phyloP scores from a whole-genome alignment of 2,888 invertebrate species.

The Salticus scenicus region DNA sequence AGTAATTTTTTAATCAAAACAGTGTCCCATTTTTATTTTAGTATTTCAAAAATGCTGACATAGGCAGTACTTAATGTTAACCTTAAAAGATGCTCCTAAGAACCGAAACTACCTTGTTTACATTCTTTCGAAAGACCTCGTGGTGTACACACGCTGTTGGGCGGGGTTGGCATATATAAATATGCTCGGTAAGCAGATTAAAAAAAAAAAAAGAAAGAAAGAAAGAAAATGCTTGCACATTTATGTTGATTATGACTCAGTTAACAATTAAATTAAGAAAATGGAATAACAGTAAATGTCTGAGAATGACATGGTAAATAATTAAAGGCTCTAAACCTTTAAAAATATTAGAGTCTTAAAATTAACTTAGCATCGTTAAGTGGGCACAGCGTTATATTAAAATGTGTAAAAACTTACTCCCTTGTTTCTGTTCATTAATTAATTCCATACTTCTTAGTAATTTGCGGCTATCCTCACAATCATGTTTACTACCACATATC shows the following conservation, averaged over 20 bases:
- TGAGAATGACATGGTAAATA: slow-evolving; percentile 2
- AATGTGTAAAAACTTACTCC: slow-evolving; percentile 69
- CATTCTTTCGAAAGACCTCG: not conserved
- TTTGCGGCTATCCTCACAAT: slow-evolving; percentile 71
- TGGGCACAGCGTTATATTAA: too few species aligned
- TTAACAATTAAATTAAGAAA: not conserved
- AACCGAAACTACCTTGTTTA: too few species aligned
- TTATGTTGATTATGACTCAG: not conserved
- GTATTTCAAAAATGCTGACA: too few species aligned
- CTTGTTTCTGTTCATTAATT: slow-evolving; percentile 71
- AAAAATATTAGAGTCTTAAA: too few species aligned
- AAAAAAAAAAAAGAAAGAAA: not conserved
- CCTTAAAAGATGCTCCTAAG: too few species aligned
- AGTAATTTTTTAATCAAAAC: too few species aligned
- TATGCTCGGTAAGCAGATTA: not conserved
- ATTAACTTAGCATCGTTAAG: too few species aligned
- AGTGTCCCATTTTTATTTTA: too few species aligned
- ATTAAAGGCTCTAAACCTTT: too few species aligned
- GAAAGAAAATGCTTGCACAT: not conserved
- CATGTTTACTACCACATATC: slow-evolving; percentile 70
- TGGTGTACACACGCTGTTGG: not conserved
- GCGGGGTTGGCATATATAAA: not conserved
- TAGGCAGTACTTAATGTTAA: too few species aligned
- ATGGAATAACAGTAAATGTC: slow-evolving; percentile 2
- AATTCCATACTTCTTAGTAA: slow-evolving; percentile 72